A percentile compares a stretch with the other conserved stretches of the same genome.
These are phyloP conservation scores for Lasaia peninsularis DNA, from an alignment of 1,140 invertebrate species.

Conservation along the genomic window DNA sequence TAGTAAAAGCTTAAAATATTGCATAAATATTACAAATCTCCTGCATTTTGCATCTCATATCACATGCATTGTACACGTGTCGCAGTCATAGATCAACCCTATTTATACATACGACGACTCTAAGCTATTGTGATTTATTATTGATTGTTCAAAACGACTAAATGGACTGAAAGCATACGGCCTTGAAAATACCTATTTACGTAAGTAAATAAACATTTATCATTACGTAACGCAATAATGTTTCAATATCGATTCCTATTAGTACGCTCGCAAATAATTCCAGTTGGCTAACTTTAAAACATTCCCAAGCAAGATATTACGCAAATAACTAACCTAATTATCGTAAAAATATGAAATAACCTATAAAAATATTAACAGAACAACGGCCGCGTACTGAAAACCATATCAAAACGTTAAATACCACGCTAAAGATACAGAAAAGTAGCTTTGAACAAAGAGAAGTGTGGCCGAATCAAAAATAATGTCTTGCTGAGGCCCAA, in stretches of 20 bases:
- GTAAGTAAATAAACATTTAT: slow-evolving; percentile 43
- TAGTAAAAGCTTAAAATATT: neutral
- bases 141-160: slow-evolving; percentile 27
- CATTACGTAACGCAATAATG: slow-evolving; percentile 58
- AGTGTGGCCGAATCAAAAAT: slow-evolving; percentile 60
- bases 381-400: slow-evolving; percentile 41
- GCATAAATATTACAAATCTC: neutral
- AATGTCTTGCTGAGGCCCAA: slow-evolving; percentile 71
- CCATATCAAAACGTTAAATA: slow-evolving; percentile 44
- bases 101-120: neutral
- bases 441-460: slow-evolving; percentile 68
- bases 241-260: slow-evolving; percentile 42
- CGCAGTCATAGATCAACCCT: slow-evolving; percentile 10
- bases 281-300: slow-evolving; percentile 54
- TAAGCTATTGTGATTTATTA: slow-evolving; percentile 18
- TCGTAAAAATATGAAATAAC: slow-evolving; percentile 14
- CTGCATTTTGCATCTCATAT: neutral
- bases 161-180: slow-evolving; percentile 61
- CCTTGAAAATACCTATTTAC: slow-evolving; percentile 61
- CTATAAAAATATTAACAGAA: slow-evolving; percentile 20
- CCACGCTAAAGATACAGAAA: slow-evolving; percentile 53
- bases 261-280: slow-evolving; percentile 31
- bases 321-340: slow-evolving; percentile 44
- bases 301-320: slow-evolving; percentile 34
- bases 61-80: slow-evolving; percentile 4